Evolutionary conservation across 2,888 invertebrate species (phyloP).

Genomic region (Phortica okadai): DNA sequence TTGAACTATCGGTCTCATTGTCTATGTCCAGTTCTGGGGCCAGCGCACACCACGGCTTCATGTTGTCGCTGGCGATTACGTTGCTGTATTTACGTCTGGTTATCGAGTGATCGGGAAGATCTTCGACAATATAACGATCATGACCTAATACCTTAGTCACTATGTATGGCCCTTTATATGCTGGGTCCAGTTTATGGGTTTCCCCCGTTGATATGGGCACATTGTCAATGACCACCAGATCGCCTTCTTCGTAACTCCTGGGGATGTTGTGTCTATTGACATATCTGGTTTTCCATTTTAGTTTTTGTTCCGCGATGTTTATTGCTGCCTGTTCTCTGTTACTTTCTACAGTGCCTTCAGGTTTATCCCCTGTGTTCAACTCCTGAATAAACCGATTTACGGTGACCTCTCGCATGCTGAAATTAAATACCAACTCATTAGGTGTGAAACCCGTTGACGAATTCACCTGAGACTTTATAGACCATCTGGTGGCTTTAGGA

Average conservation of each 20-base stretch:
- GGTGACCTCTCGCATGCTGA: slow-evolving; percentile 40
- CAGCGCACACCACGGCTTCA: slow-evolving; percentile 40
- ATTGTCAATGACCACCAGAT: too few species aligned
- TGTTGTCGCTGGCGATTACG: slow-evolving; percentile 40
- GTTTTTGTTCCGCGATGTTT: neutral
- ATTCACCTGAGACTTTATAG: slow-evolving; percentile 43
- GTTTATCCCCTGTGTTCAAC: slow-evolving; percentile 28
- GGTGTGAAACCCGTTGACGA: slow-evolving; percentile 41
- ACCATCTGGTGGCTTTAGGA: slow-evolving; percentile 39
- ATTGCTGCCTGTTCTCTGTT: neutral
- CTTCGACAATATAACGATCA: slow-evolving; percentile 42
- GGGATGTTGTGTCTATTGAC: too few species aligned
- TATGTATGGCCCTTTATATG: slow-evolving; percentile 39
- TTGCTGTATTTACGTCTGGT: too few species aligned
- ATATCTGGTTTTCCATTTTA: slow-evolving; percentile 27
- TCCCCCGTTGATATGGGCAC: too few species aligned
- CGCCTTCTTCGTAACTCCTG: too few species aligned
- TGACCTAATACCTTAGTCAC: slow-evolving; percentile 37
- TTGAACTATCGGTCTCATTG: too few species aligned
- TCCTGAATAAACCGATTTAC: slow-evolving; percentile 38
- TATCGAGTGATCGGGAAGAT: slow-evolving; percentile 39
- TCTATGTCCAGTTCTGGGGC: slow-evolving; percentile 33
- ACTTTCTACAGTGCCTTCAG: neutral
- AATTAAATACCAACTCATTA: slow-evolving; percentile 49
- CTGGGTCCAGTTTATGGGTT: slow-evolving; percentile 42